Conservation (phyloP, 2,113 vertebrate species). For the Eclectus roratus region DNA sequence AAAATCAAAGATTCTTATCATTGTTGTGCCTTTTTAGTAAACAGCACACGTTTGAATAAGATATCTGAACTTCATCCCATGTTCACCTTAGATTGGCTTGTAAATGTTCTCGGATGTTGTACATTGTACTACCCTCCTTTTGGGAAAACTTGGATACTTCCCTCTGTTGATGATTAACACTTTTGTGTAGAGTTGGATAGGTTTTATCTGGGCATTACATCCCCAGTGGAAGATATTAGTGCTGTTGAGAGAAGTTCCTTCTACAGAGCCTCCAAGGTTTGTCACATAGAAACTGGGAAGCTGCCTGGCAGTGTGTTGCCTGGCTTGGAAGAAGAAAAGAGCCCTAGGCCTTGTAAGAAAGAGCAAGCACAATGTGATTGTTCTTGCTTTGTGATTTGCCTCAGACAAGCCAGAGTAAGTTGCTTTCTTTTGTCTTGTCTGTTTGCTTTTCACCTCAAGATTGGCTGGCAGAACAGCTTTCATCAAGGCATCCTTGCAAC, state of each 20-base stretch:
- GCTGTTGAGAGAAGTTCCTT: neutral
- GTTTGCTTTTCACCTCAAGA: neutral
- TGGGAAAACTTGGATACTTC: neutral
- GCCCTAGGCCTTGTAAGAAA: fast-evolving
- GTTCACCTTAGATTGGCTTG: neutral
- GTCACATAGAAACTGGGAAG: neutral
- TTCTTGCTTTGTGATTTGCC: neutral
- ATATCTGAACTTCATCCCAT: neutral
- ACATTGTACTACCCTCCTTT: neutral
- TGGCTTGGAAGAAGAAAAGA: neutral
- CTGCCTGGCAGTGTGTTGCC: neutral
- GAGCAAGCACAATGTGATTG: neutral
- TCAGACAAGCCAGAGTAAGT: fast-evolving
- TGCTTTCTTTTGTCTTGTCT: neutral
- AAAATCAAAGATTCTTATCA: neutral
- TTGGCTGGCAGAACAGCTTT: neutral
- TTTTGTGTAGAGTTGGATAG: neutral
- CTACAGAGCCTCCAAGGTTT: neutral
- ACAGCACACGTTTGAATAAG: neutral
- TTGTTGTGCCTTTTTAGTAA: neutral
- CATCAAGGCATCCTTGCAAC: neutral
- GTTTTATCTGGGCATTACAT: neutral
- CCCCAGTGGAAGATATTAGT: neutral
- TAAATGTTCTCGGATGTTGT: neutral
- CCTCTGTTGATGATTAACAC: neutral